A percentile compares a stretch with the other conserved stretches of the same genome.
phyloP scores from a whole-genome alignment of 2,797 vertebrate species.

The Diglossa cyanea region DNA sequence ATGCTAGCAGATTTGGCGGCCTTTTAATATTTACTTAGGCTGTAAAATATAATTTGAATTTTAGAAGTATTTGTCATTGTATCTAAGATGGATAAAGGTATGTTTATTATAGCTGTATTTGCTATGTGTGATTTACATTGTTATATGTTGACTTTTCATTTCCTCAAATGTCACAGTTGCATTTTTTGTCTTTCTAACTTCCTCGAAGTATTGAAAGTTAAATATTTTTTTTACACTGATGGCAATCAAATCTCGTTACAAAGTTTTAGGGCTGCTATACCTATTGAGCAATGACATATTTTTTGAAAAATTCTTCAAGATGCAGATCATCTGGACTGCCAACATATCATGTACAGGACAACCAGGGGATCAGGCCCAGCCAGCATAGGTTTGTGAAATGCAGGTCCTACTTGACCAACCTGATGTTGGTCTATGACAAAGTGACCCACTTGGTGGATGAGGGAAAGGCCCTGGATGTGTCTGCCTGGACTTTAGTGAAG shows the following conservation, averaged over 20 bases:
- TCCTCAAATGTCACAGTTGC: conserved; percentile 61
- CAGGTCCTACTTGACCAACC: background rate
- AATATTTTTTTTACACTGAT: conserved; percentile 44
- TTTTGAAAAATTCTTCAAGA: background rate
- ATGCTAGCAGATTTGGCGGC: conserved; percentile 48
- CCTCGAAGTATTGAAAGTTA: conserved; percentile 54
- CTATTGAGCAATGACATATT: background rate
- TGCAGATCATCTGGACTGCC: background rate
- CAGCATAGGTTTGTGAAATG: background rate
- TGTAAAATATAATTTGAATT: conserved; percentile 68
- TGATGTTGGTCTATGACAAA: background rate
- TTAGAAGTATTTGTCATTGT: conserved; percentile 66
- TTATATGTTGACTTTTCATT: conserved; percentile 68
- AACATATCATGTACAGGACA: background rate
- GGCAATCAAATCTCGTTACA: conserved; percentile 18
- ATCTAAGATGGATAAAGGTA: conserved; percentile 66
- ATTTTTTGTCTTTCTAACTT: conserved; percentile 58
- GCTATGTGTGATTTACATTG: conserved; percentile 67
- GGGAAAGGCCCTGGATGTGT: background rate
- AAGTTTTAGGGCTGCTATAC: background rate
- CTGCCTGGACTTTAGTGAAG: background rate
- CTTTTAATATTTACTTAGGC: conserved; percentile 67
- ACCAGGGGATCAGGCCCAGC: background rate
- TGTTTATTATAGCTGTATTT: conserved; percentile 68
- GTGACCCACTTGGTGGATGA: background rate